A percentile compares a stretch with the other conserved stretches of the same genome.
Conservation (phyloP, 1,140 invertebrate species). For the Zeugodacus cucurbitae region DNA sequence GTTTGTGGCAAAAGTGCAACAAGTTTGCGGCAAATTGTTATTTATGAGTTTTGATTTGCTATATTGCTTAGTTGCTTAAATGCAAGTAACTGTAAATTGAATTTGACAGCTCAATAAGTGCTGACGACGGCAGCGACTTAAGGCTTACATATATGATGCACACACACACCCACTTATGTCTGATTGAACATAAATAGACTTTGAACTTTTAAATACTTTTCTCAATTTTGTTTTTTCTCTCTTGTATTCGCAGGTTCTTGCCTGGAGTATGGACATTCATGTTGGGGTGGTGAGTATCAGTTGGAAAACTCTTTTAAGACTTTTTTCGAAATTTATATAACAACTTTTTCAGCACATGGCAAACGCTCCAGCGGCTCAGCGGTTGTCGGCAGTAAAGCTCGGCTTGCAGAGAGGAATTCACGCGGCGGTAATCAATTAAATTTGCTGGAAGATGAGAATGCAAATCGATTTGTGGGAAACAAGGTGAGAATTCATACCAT, state of each 20-base stretch:
- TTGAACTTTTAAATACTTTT: constrained; percentile 2
- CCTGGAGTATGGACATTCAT: constrained; percentile 64
- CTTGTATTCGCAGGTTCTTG: constrained; percentile 56
- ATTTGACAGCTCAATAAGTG: constrained; percentile 8
- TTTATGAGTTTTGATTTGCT: constrained; percentile 22
- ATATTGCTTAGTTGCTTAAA: neutral
- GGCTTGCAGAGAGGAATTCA: neutral
- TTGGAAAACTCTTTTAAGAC: neutral
- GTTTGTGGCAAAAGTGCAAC: neutral
- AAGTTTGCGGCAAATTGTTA: constrained; percentile 40
- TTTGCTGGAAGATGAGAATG: neutral
- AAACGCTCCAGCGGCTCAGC: constrained; percentile 53
- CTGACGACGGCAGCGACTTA: neutral
- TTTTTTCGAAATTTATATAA: constrained; percentile 32
- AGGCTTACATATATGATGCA: neutral
- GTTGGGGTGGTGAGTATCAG: constrained; percentile 61
- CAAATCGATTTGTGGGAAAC: neutral
- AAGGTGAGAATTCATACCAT: neutral
- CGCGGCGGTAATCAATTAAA: neutral
- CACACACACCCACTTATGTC: neutral
- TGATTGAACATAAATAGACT: neutral
- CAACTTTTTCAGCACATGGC: constrained; percentile 53
- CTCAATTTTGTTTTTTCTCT: constrained; percentile 26
- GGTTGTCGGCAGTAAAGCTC: neutral
- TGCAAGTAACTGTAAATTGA: neutral